These are phyloP conservation scores for Caenorhabditis brenneri DNA, from an alignment of 1,140 invertebrate genomes.

Conservation along the genomic window DNA sequence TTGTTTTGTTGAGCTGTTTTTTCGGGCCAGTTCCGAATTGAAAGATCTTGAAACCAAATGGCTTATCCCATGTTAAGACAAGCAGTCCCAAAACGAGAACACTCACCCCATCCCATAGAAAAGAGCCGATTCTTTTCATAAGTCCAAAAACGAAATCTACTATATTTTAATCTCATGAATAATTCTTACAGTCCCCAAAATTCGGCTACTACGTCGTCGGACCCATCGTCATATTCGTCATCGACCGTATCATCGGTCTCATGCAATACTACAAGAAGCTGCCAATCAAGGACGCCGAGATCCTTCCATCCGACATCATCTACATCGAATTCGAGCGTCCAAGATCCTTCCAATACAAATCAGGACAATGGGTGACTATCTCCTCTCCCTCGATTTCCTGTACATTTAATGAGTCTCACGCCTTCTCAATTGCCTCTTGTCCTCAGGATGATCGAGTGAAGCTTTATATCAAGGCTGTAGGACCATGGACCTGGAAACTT, in stretches of 20 bases:
- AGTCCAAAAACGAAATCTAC: no score
- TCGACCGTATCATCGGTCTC: constrained; percentile 71
- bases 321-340: constrained; percentile 79
- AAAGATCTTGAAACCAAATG: no score
- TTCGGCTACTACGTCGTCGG: constrained; percentile 96
- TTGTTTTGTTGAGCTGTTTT: no score
- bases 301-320: constrained; percentile 83
- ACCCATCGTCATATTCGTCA: constrained; percentile 78
- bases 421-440: constrained; percentile 95
- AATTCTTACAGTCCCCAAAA: constrained; percentile 76
- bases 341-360: constrained; percentile 93
- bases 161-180: no score
- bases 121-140: no score
- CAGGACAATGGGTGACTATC: constrained; percentile 83
- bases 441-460: constrained; percentile 96
- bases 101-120: no score
- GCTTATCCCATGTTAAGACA: no score
- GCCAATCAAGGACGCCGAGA: constrained; percentile 91
- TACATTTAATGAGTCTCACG: constrained; percentile 88
- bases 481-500: constrained; percentile 98
- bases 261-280: constrained; percentile 79
- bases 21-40: no score
- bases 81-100: no score
- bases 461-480: constrained; percentile 92
- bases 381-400: constrained; percentile 86